These are phyloP conservation scores for Axis porcinus DNA, from an alignment of 2,113 vertebrate species.

Conservation along the genomic window DNA sequence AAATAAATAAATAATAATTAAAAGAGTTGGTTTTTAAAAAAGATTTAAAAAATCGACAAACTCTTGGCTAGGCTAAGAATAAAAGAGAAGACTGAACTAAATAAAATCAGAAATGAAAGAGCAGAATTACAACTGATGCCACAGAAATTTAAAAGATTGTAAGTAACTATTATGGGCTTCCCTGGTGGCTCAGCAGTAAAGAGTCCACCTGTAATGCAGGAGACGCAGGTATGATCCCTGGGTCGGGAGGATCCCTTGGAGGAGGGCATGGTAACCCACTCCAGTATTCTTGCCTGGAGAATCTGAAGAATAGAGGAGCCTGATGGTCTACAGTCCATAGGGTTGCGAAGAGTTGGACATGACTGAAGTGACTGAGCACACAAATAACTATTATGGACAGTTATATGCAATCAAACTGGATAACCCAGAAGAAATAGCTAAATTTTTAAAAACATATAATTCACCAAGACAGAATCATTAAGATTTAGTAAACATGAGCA, in stretches of 20 bases:
- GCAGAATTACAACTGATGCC: not conserved
- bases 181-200: not conserved
- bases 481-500: not conserved
- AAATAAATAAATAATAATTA: not conserved
- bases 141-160: not conserved
- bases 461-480: not conserved
- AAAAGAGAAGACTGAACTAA: not conserved
- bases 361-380: not conserved
- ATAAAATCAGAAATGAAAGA: not conserved
- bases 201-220: not conserved
- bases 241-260: not conserved
- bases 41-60: not conserved
- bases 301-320: not conserved
- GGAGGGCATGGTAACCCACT: not conserved
- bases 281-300: not conserved
- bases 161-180: not conserved
- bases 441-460: not conserved
- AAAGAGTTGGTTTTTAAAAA: not conserved
- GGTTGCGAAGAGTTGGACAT: not conserved
- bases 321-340: not conserved
- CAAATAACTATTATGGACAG: not conserved
- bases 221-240: not conserved
- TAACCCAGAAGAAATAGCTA: not conserved
- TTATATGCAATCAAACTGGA: not conserved
- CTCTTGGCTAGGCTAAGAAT: not conserved